These are phyloP conservation scores for Drosophila robusta DNA, from an alignment of 2,888 invertebrate genomes.

Conservation along the genomic window DNA sequence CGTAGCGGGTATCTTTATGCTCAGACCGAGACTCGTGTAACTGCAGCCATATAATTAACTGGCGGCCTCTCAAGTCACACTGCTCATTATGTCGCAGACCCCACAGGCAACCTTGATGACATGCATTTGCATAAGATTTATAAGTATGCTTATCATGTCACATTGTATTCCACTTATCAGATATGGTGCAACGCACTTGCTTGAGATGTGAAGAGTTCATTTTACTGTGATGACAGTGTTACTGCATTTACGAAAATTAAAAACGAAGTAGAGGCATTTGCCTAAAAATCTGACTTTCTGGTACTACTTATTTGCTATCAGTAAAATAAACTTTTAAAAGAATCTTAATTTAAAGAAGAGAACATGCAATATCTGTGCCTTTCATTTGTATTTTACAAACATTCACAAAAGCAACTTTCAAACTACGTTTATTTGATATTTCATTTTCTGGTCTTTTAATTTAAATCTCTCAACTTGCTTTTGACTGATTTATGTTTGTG, in stretches of 20 bases:
- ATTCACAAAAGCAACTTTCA: background rate
- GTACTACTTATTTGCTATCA: too few species aligned
- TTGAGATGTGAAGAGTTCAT: background rate
- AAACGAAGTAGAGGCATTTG: background rate
- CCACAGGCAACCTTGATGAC: slow-evolving; percentile 64
- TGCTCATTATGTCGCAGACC: slow-evolving; percentile 73
- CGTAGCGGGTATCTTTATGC: slow-evolving; percentile 40
- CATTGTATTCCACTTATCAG: slow-evolving; percentile 49
- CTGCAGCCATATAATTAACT: slow-evolving; percentile 45
- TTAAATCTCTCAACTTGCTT: slow-evolving; percentile 4
- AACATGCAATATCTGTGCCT: too few species aligned
- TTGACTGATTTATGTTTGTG: slow-evolving; percentile 27
- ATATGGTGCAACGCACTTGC: slow-evolving; percentile 13
- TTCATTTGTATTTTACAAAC: too few species aligned
- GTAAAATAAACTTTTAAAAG: too few species aligned
- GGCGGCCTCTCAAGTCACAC: slow-evolving; percentile 19
- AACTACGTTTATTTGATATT: background rate
- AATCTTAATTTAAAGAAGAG: too few species aligned
- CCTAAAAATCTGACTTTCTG: too few species aligned
- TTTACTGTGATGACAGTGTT: background rate
- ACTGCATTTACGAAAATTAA: background rate
- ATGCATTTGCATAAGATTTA: slow-evolving; percentile 66
- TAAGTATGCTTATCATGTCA: slow-evolving; percentile 58
- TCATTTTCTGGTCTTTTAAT: background rate
- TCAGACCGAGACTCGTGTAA: slow-evolving; percentile 9